A percentile compares a stretch with the other conserved stretches of the same genome.
Conservation (phyloP, 2,113 vertebrate genomes). For the Chloroceryle aenea region DNA sequence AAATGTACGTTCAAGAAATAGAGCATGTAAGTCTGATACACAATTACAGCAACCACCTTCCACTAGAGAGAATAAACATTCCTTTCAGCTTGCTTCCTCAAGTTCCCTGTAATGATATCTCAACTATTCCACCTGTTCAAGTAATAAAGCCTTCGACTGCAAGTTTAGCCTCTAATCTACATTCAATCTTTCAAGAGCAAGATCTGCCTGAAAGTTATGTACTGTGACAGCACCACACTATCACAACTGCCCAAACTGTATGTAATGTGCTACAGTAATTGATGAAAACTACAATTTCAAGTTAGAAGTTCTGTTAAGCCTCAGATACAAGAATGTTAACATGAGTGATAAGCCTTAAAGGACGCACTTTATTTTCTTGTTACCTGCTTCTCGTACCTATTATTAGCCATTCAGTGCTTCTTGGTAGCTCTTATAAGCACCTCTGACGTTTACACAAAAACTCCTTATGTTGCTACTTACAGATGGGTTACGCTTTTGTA, state of each 20-base stretch:
- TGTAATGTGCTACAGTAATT: not conserved
- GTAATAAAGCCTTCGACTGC: not conserved
- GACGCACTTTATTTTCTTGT: not conserved
- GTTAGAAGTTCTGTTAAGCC: not conserved
- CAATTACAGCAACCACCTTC: not conserved
- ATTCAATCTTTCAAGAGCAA: not conserved
- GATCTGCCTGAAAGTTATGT: not conserved
- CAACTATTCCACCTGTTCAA: not conserved
- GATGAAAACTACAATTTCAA: not conserved
- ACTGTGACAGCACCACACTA: not conserved
- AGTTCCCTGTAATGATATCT: not conserved
- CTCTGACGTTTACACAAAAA: not conserved
- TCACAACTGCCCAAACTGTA: not conserved
- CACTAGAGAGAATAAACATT: not conserved
- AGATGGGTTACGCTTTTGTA: not conserved
- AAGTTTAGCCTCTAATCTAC: not conserved
- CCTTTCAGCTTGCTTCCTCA: not conserved
- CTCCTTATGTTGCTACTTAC: rapidly evolving
- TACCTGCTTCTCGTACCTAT: not conserved
- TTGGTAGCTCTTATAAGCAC: not conserved
- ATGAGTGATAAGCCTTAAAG: not conserved
- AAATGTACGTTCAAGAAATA: not conserved
- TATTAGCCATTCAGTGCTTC: not conserved
- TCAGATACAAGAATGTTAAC: not conserved
- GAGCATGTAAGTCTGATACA: not conserved